Evolutionary conservation across 2,113 vertebrate species (phyloP), one percentile per base, ranked within the genome.

Genomic region (Ifrita kowaldi): DNA sequence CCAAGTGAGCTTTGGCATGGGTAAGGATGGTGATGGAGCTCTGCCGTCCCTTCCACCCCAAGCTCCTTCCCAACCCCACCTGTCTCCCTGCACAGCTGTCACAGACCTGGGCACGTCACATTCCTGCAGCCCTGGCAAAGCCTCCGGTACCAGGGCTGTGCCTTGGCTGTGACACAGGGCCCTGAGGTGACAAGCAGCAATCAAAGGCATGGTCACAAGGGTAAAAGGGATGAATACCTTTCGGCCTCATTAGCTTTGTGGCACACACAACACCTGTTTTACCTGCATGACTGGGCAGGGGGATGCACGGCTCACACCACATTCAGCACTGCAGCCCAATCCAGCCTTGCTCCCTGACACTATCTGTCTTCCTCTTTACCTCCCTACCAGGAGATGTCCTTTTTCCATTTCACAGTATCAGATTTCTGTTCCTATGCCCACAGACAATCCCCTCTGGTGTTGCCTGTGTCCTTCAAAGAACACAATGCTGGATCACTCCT

Each of bases 21-120:
- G 7, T 22, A 7, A 44, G 55, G 84, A 12, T 1, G 1, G 22
- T 49, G 49, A 7, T 42, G 53, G 6, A 7, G 17, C 28, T 80
- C 59, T 64, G 46, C 62, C 30, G 52, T 22, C 39, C 79, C 24
- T 62, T 59, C 39, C 50, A 42, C 16, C 16, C n/a, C 32, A 18
- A 1, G 0, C 15, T 18, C 62, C 16, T 42, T 24, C 32, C 71
- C 0, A 5, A 63, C 28, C 20, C 42, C 41, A 1, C 20, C 46
- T 27, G 52, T 19, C 5, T 46, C 60, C 69, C 19, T 6, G 6
- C n/a, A 26, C 0, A 7, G 22, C 41, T 42, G 13, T 39, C 68
- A 39, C 35, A 16, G 47, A 11, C 19, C 69, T 16, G 52, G 33
- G 6, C 22, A 50, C 0, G 14, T 30, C 15, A 18, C 33, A 5